Conservation (phyloP, 2,113 vertebrate species). For the Triplophysa siluroides region DNA sequence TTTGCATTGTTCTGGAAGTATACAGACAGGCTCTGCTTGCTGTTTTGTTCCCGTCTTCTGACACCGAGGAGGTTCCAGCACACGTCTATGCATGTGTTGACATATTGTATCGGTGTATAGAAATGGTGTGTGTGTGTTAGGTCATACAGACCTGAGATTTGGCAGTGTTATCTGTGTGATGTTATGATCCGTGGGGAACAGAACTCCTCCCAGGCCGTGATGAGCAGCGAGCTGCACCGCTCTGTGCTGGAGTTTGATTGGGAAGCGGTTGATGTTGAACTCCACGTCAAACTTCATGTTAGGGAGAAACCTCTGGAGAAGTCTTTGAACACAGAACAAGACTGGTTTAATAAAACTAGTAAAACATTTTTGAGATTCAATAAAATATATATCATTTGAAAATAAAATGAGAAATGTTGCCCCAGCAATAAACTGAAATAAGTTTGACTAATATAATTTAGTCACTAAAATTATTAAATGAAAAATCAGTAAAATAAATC, state of each 20-base stretch:
- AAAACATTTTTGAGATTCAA: no score
- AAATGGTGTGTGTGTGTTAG: background rate
- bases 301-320: conserved; percentile 73
- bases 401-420: no score
- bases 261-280: conserved; percentile 85
- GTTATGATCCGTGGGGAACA: conserved; percentile 66
- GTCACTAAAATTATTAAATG: no score
- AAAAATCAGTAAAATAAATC: no score
- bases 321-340: conserved; percentile 65
- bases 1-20: no score
- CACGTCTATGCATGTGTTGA: background rate
- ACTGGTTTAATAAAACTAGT: background rate
- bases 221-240: conserved; percentile 73
- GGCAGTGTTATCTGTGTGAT: conserved; percentile 45
- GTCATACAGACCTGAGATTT: conserved; percentile 63
- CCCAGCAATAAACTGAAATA: no score
- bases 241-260: conserved; percentile 82
- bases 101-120: background rate
- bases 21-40: no score
- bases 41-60: background rate
- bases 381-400: no score
- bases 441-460: no score
- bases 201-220: conserved; percentile 64
- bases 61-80: background rate
- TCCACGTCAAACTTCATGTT: conserved; percentile 87